Evolutionary conservation across 2,113 vertebrate species (phyloP).

Genomic region (Gulo gulo): DNA sequence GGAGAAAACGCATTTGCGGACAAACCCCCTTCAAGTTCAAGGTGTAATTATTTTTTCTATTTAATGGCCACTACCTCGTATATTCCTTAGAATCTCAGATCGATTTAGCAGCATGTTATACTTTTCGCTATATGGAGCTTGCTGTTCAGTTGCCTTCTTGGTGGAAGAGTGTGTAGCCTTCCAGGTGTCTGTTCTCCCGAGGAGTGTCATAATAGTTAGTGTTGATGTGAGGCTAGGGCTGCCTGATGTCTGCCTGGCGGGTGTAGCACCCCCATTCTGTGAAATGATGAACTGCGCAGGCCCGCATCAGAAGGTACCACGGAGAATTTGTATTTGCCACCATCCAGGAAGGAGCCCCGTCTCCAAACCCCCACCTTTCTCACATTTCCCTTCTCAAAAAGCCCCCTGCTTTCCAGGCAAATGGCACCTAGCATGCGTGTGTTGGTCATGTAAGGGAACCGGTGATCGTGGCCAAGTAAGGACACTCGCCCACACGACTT

Average conservation of each 20-base stretch:
- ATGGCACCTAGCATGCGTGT: neutral
- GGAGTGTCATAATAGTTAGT: neutral
- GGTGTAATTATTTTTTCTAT: neutral
- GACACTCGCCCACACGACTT: rapidly evolving
- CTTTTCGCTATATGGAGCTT: rapidly evolving
- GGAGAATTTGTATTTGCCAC: neutral
- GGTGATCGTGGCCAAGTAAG: neutral
- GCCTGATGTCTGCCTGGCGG: neutral
- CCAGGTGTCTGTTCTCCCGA: neutral
- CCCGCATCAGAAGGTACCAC: neutral
- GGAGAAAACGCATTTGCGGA: neutral
- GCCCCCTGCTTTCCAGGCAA: neutral
- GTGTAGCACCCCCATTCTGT: neutral
- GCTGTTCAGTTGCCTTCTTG: neutral
- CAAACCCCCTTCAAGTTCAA: neutral
- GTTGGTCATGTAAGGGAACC: neutral
- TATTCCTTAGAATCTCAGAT: neutral
- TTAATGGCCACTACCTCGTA: neutral
- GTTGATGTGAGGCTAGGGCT: neutral
- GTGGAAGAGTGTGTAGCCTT: neutral
- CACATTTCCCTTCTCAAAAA: neutral
- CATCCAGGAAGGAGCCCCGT: neutral
- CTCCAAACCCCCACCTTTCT: neutral
- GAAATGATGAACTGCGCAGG: neutral
- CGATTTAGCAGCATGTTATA: neutral